Evolutionary conservation across 2,797 vertebrate genomes (phyloP).

Genomic region (Rhyacichthys aspro): DNA sequence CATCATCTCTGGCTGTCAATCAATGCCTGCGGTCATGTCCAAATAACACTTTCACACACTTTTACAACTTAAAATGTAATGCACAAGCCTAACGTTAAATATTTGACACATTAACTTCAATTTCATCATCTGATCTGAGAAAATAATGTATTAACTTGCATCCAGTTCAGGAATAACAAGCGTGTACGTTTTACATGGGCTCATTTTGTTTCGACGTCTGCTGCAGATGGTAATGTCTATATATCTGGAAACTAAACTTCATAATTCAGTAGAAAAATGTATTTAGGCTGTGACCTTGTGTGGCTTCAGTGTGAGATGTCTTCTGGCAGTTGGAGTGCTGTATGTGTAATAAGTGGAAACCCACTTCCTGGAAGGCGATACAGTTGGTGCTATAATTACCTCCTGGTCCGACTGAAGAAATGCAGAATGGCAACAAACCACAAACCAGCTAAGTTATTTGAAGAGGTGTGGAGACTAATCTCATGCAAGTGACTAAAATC

Average conservation of each 20-base stretch:
- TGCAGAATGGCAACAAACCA: background rate
- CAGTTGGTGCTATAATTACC: constrained; percentile 20
- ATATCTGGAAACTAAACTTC: constrained; percentile 2
- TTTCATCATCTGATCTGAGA: constrained; percentile 7
- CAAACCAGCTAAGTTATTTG: background rate
- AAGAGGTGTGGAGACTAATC: no score
- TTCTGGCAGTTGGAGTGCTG: constrained; percentile 18
- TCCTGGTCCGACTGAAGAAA: background rate
- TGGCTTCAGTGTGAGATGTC: constrained; percentile 10
- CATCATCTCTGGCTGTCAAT: background rate
- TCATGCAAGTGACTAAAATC: no score
- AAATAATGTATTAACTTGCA: background rate
- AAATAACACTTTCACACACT: constrained; percentile 28
- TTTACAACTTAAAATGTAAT: constrained; percentile 40
- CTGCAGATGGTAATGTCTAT: background rate
- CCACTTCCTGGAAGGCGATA: constrained; percentile 16
- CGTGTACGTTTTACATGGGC: background rate
- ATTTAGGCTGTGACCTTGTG: constrained; percentile 30
- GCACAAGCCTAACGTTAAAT: constrained; percentile 4
- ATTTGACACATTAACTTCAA: constrained; percentile 15
- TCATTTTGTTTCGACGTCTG: background rate
- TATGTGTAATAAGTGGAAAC: constrained; percentile 26
- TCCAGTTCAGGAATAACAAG: background rate
- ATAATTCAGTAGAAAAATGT: constrained; percentile 2
- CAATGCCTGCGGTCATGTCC: constrained; percentile 25